Percentiles rank a stretch among this genome's conserved stretches.
Evolutionary conservation across 2,888 invertebrate species (phyloP).

Genomic region (Synergus laeviventris): DNA sequence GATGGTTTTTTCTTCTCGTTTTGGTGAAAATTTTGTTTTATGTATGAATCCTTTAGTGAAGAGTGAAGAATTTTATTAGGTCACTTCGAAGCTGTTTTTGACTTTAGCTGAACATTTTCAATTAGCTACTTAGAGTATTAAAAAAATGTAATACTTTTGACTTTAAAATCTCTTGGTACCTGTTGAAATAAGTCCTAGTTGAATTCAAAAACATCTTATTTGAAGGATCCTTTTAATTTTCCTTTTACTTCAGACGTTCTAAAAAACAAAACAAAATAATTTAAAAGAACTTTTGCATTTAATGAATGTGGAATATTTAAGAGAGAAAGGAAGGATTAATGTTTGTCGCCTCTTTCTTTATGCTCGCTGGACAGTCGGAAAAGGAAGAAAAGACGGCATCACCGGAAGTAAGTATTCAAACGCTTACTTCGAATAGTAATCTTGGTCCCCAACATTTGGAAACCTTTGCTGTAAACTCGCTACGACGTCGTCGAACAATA

Average conservation of each 20-base stretch:
- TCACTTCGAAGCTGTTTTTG: background rate
- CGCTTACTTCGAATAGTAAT: slow-evolving; percentile 64
- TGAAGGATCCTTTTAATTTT: background rate
- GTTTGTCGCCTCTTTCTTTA: slow-evolving; percentile 65
- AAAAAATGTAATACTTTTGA: background rate
- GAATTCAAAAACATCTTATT: background rate
- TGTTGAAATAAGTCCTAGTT: background rate
- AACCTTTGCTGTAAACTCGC: slow-evolving; percentile 56
- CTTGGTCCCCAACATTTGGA: slow-evolving; percentile 59
- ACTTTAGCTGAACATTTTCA: background rate
- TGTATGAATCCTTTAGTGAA: background rate
- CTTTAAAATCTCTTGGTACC: background rate
- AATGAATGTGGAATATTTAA: slow-evolving; percentile 7
- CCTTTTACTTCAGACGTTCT: background rate
- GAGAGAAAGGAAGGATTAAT: slow-evolving; percentile 49
- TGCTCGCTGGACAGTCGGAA: slow-evolving; percentile 70
- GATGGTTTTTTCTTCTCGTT: background rate
- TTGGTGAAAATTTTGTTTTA: background rate
- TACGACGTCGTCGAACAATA: slow-evolving; percentile 65
- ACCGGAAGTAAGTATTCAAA: slow-evolving; percentile 73
- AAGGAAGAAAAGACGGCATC: slow-evolving; percentile 69
- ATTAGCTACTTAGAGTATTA: background rate
- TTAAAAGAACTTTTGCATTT: background rate
- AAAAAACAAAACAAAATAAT: background rate
- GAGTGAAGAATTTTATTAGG: background rate